Percentiles rank a stretch among this genome's conserved stretches.
Conservation (phyloP, 2,797 vertebrate species). For the Mycteria americana region DNA sequence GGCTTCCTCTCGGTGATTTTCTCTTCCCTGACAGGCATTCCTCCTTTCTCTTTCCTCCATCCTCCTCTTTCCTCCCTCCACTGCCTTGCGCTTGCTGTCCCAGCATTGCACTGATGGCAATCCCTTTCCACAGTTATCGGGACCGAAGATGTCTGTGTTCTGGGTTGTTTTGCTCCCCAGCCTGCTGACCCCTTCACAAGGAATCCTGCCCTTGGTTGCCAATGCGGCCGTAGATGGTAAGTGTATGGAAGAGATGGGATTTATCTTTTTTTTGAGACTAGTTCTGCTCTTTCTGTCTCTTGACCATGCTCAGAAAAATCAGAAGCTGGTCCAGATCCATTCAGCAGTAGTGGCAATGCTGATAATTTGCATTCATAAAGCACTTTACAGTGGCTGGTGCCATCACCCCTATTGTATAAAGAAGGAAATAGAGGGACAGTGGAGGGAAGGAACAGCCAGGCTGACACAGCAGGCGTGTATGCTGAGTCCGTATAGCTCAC, state of each 20-base stretch:
- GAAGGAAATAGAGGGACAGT: neutral
- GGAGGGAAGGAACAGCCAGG: neutral
- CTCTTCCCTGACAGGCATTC: neutral
- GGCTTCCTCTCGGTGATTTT: neutral
- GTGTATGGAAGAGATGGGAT: neutral
- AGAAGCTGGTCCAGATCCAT: neutral
- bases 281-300: neutral
- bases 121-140: neutral
- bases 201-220: rapidly evolving
- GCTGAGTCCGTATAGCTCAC: neutral
- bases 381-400: neutral
- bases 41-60: neutral
- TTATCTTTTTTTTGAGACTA: neutral
- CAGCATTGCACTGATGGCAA: neutral
- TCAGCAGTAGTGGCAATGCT: neutral
- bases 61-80: neutral
- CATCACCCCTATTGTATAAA: neutral
- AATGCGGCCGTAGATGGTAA: slow-evolving; percentile 33
- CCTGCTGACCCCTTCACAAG: slow-evolving; percentile 43
- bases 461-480: neutral
- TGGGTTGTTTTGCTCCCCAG: slow-evolving; percentile 49
- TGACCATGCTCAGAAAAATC: neutral
- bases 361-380: neutral
- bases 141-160: neutral
- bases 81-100: neutral